Base-by-base conservation (phyloP, 2,113 vertebrate species). In the Corydoras maculifer region DNA sequence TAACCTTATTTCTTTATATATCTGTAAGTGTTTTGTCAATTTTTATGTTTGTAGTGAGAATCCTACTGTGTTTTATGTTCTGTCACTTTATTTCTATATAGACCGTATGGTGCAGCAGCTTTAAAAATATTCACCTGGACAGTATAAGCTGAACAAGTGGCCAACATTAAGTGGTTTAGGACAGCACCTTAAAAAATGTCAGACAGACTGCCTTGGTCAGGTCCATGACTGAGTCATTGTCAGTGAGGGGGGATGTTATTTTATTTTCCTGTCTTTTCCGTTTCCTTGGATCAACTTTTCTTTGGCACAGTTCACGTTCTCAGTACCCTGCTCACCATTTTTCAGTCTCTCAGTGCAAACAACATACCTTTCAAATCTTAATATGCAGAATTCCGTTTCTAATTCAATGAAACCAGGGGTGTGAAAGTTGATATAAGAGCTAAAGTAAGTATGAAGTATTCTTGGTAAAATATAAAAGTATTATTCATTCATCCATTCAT, bases 101-200 rank as follows among this genome's bases (percentile, higher is more conserved):
- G 53, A 29, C 53, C 49, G 62, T 65, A 50, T 61, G 65, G 65
- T 67, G 72, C 75, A 86, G 84, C 87, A 87, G 75, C 2, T 74
- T 84, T 80, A 83, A 87, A 87, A 75, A 63, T 83, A 66, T 76
- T 61, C 57, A 58, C 70, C 68, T 78, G 77, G 85, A 88, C 80
- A 85, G 82, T 85, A 84, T 86, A 73, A 86, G 85, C 81, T 84
- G 84, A 83, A 83, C 82, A 76, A 79, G 75, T 70, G 78, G 86
- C 83, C 76, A 81, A 80, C 70, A 79, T 85, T 80, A 82, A 87
- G 81, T 80, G 82, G 72, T 82, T 79, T 62, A 85, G 75, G 65
- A 80, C 67, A 74, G 80, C 75, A 75, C 77, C 78, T 86, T 81
- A 73, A 63, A 73, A 79, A 75, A 67, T 48, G 62, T 78, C 62